Percentiles rank a stretch among this genome's conserved stretches.
These are phyloP conservation scores for Listronotus bonariensis DNA, from an alignment of 1,140 invertebrate genomes.

Conservation along the genomic window DNA sequence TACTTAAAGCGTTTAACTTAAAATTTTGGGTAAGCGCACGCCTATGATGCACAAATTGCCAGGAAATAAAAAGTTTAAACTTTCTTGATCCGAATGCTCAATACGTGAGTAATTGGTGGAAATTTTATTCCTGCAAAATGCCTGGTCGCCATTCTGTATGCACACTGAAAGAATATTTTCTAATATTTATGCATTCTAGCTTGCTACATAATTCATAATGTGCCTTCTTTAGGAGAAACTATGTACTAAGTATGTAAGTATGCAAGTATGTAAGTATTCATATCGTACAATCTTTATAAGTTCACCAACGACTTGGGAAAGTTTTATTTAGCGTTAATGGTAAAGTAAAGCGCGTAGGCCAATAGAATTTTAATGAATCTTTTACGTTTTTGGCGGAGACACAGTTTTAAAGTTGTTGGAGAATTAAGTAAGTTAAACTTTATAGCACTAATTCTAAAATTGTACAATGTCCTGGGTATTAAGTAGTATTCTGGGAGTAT, in stretches of 20 bases:
- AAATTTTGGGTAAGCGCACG: too few relatives aligned
- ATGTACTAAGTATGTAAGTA: background rate
- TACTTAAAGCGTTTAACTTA: too few relatives aligned
- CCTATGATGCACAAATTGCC: background rate
- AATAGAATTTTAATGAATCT: background rate
- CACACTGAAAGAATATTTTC: slow-evolving; percentile 8
- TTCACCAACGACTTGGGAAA: background rate
- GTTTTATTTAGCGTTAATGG: background rate
- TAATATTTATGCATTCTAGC: slow-evolving; percentile 7
- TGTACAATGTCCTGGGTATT: too few relatives aligned
- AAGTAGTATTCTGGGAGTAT: too few relatives aligned
- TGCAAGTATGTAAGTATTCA: slow-evolving; percentile 7
- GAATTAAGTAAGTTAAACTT: too few relatives aligned
- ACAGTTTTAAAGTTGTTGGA: too few relatives aligned
- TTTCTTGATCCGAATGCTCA: too few relatives aligned
- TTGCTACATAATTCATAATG: slow-evolving; percentile 11
- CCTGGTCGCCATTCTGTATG: background rate
- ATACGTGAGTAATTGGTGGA: too few relatives aligned
- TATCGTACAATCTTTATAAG: slow-evolving; percentile 1
- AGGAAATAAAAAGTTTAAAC: too few relatives aligned
- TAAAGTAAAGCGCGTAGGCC: background rate
- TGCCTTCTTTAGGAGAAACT: too few relatives aligned
- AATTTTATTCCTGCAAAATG: background rate
- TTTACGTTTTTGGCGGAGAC: background rate
- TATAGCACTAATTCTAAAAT: too few relatives aligned